Evolutionary conservation across 2,113 vertebrate genomes (phyloP).

Genomic region (Oenanthe melanoleuca): DNA sequence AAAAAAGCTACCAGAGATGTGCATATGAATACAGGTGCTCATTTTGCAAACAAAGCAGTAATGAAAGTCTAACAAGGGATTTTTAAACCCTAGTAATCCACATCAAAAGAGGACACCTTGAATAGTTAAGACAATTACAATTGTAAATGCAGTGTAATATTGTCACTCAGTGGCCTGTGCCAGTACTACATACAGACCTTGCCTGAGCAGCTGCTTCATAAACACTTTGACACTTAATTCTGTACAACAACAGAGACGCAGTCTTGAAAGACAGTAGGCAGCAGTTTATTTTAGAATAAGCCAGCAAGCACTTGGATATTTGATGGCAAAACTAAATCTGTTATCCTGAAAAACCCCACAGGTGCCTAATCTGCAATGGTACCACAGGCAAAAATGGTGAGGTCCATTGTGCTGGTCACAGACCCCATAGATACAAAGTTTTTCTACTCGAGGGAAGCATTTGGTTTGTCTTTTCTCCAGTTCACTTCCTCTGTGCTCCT

Average conservation of each 20-base stretch:
- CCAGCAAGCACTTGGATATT: not conserved
- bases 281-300: not conserved
- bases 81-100: conserved; percentile 14
- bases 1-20: not conserved
- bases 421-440: not conserved
- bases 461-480: not conserved
- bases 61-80: conserved; percentile 4
- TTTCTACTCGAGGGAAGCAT: not conserved
- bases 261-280: not conserved
- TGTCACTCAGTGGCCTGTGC: not conserved
- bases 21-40: not conserved
- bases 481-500: not conserved
- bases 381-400: not conserved
- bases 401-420: not conserved
- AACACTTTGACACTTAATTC: not conserved
- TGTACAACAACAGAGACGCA: fast-evolving
- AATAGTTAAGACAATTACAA: conserved; percentile 30
- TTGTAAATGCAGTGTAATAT: not conserved
- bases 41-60: conserved; percentile 24
- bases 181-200: not conserved
- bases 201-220: not conserved
- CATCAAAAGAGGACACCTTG: conserved; percentile 38
- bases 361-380: not conserved
- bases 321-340: not conserved
- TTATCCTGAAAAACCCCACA: not conserved